Conservation (phyloP, 2,888 invertebrate species). For the Dryomyza anilis region DNA sequence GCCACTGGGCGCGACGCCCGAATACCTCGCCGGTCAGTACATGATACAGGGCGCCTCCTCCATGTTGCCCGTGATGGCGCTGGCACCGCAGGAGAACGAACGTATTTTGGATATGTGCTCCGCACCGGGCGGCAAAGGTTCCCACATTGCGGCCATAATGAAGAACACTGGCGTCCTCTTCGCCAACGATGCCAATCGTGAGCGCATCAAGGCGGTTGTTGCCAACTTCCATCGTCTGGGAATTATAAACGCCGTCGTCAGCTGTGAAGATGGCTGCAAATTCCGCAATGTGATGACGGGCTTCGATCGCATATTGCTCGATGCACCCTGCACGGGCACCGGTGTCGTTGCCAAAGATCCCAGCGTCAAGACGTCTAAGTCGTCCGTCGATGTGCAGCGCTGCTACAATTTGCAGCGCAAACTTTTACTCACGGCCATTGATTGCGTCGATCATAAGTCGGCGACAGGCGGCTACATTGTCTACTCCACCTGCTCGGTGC, state of each 20-base stretch:
- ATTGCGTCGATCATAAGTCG: slow-evolving; percentile 91
- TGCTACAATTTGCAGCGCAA: slow-evolving; percentile 93
- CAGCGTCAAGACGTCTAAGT: slow-evolving; percentile 91
- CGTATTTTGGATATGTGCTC: slow-evolving; percentile 95
- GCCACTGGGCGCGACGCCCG: slow-evolving; percentile 97
- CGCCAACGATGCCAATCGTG: slow-evolving; percentile 93
- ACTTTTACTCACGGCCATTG: slow-evolving; percentile 93
- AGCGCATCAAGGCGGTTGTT: slow-evolving; percentile 87
- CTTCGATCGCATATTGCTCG: slow-evolving; percentile 93
- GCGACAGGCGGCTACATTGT: slow-evolving; percentile 93
- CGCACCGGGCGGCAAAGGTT: slow-evolving; percentile 98
- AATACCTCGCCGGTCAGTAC: slow-evolving; percentile 98
- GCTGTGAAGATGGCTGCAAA: slow-evolving; percentile 86
- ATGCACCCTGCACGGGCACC: slow-evolving; percentile 98
- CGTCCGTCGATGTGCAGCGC: slow-evolving; percentile 85
- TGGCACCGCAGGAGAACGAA: slow-evolving; percentile 96
- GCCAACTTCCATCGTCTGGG: slow-evolving; percentile 97
- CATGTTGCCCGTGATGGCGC: slow-evolving; percentile 95
- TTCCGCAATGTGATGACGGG: slow-evolving; percentile 84
- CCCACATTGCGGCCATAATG: slow-evolving; percentile 97
- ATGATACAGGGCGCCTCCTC: slow-evolving; percentile 97
- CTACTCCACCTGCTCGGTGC: slow-evolving; percentile 97
- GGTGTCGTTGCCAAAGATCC: slow-evolving; percentile 98
- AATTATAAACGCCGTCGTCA: slow-evolving; percentile 89
- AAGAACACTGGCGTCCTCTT: slow-evolving; percentile 96